These are phyloP conservation scores for Pheosia gnoma DNA, from an alignment of 2,888 invertebrate species.

Conservation along the genomic window DNA sequence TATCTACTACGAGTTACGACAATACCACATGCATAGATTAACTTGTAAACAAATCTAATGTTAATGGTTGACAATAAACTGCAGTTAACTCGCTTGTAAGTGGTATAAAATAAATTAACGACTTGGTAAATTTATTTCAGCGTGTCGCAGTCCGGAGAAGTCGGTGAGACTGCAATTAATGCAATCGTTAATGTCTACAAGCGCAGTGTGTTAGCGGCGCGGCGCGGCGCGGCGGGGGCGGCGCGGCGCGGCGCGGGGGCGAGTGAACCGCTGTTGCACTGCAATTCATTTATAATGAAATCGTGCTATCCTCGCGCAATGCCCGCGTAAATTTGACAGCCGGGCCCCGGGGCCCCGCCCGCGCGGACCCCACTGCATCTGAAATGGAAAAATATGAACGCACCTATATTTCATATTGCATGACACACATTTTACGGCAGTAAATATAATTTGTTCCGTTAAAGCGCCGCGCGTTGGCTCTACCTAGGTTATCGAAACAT, in stretches of 20 bases:
- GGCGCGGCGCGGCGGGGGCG: neutral
- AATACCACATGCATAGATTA: too few species aligned
- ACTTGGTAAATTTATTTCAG: neutral
- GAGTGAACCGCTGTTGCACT: neutral
- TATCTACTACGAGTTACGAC: too few species aligned
- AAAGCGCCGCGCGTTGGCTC: neutral
- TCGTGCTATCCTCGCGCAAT: neutral
- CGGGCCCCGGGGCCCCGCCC: neutral
- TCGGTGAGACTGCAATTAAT: neutral
- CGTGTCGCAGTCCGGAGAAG: neutral
- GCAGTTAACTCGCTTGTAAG: neutral
- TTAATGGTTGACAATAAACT: too few species aligned
- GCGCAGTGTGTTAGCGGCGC: neutral
- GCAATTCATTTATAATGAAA: neutral
- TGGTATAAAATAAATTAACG: neutral
- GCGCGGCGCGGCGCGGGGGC: neutral
- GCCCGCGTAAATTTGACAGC: neutral
- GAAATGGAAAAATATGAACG: neutral
- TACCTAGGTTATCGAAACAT: neutral
- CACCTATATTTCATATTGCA: neutral
- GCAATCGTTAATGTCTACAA: neutral
- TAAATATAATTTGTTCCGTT: neutral
- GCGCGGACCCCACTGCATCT: neutral
- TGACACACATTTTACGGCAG: slow-evolving; percentile 3
- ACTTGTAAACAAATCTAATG: too few species aligned